Evolutionary conservation across 2,888 invertebrate genomes (phyloP).

Genomic region (Strigamia transsilvanica): DNA sequence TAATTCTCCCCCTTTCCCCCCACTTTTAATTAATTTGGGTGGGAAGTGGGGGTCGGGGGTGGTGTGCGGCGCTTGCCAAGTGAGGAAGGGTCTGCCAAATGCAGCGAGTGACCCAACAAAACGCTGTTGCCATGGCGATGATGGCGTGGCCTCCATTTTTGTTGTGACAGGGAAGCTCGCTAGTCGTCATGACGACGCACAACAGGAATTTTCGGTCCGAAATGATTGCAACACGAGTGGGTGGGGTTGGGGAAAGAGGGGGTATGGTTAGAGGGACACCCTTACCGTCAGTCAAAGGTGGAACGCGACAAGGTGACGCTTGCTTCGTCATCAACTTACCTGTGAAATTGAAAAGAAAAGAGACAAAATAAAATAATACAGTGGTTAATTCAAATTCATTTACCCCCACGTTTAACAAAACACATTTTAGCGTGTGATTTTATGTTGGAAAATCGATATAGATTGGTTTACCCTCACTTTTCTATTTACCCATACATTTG

Average conservation of each 20-base stretch:
- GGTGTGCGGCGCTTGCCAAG: neutral
- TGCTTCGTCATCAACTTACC: constrained; percentile 49
- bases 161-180: constrained; percentile 42
- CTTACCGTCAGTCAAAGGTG: constrained; percentile 49
- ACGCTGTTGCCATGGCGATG: constrained; percentile 39
- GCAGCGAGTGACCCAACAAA: constrained; percentile 39
- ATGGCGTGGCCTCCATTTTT: constrained; percentile 49
- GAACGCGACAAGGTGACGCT: constrained; percentile 47
- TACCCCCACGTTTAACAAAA: too few relatives aligned
- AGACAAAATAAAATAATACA: constrained; percentile 16
- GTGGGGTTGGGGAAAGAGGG: constrained; percentile 23
- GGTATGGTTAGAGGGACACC: neutral
- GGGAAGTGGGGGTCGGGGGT: neutral
- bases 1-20: neutral
- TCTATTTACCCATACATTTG: too few relatives aligned
- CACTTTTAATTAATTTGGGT: constrained; percentile 38
- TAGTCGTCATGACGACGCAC: constrained; percentile 41
- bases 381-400: neutral
- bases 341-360: constrained; percentile 26
- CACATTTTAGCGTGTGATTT: too few relatives aligned
- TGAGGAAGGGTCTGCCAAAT: constrained; percentile 37
- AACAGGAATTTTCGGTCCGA: constrained; percentile 28
- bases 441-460: too few relatives aligned
- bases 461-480: too few relatives aligned
- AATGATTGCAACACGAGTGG: constrained; percentile 43